These are phyloP conservation scores for Cottoperca gobio DNA, from an alignment of 2,797 vertebrate genomes.

Conservation along the genomic window DNA sequence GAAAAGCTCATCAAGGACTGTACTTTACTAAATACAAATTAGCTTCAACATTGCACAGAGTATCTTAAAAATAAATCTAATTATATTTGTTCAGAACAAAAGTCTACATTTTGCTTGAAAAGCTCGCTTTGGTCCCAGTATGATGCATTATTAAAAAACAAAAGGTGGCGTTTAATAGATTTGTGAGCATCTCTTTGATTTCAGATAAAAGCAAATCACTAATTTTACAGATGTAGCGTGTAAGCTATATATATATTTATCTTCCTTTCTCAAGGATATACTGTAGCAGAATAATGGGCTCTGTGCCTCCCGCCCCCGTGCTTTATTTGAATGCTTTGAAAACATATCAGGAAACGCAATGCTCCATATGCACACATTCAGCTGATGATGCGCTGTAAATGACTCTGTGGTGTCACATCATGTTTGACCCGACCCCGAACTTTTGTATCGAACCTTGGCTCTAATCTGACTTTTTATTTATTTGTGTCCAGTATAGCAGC, in stretches of 20 bases:
- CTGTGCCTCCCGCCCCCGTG: slow-evolving; percentile 18
- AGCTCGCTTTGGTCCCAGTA: slow-evolving; percentile 78
- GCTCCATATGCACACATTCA: slow-evolving; percentile 23
- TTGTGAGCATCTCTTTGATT: slow-evolving; percentile 82
- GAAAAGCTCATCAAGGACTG: slow-evolving; percentile 87
- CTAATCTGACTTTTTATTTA: slow-evolving; percentile 66
- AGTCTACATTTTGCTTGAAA: slow-evolving; percentile 83
- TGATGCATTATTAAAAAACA: slow-evolving; percentile 80
- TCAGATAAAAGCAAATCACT: slow-evolving; percentile 81
- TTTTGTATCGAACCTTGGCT: slow-evolving; percentile 53
- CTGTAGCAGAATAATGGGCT: slow-evolving; percentile 51
- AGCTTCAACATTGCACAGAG: slow-evolving; percentile 78
- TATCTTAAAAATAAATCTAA: slow-evolving; percentile 84
- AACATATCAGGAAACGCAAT: slow-evolving; percentile 39
- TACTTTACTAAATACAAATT: slow-evolving; percentile 88
- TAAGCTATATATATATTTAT: slow-evolving; percentile 61
- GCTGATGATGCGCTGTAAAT: slow-evolving; percentile 22
- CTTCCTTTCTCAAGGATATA: slow-evolving; percentile 73
- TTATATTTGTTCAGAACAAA: slow-evolving; percentile 87
- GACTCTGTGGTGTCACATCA: slow-evolving; percentile 24
- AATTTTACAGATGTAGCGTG: slow-evolving; percentile 70
- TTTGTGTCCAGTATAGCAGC: slow-evolving; percentile 50
- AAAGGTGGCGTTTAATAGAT: slow-evolving; percentile 81
- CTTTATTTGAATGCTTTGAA: slow-evolving; percentile 54
- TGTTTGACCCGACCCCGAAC: slow-evolving; percentile 44